Base-by-base conservation (phyloP, 2,113 vertebrate genomes). In the Stegastes partitus region DNA sequence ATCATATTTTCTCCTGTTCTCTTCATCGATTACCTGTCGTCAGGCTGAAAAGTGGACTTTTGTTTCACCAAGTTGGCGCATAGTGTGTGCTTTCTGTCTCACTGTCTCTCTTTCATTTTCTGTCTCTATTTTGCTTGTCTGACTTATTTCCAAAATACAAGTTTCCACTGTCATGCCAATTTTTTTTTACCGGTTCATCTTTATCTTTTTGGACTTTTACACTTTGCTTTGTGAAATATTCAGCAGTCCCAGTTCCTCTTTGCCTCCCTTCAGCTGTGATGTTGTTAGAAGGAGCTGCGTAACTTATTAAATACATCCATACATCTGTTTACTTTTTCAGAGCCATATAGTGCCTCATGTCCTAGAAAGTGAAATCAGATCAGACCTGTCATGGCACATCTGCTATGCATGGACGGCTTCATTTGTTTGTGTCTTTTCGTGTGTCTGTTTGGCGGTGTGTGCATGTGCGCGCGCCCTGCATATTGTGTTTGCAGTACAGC, bases 1-100 rank as follows among this genome's bases (percentile, higher is more conserved):
- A 87, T 92, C 86, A 88, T 91, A 88, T 86, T 89, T 88, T 91
- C 86, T 82, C 54, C 83, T 81, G 67, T 84, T 86, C 81, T 77
- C 55, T 47, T 67, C 82, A 92, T 92, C 9, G 90, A 92, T 91
- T 92, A 83, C 42, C 80, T 86, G 87, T 81, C 91, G 68, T 59
- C 68, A 10, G 73, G 66, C 67, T 85, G 78, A 86, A 84, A 90
- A 79, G 83, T 81, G 80, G 84, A 89, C 67, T 89, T 92, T 84
- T 89, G 70, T 85, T 85, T 80, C 63, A 67, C 59, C 23, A 63
- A 67, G 81, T 90, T 86, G 62, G 83, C 72, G 85, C 87, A 87
- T 72, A 45, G 54, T 25, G n/a, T 45, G n/a, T 3, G n/a, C 26
- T 58, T 28, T 10, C 55, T 42, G 3, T 69, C 54, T 73, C 67